These are phyloP conservation scores for Parnassius orleans DNA, from an alignment of 2,888 invertebrate genomes.

Conservation along the genomic window DNA sequence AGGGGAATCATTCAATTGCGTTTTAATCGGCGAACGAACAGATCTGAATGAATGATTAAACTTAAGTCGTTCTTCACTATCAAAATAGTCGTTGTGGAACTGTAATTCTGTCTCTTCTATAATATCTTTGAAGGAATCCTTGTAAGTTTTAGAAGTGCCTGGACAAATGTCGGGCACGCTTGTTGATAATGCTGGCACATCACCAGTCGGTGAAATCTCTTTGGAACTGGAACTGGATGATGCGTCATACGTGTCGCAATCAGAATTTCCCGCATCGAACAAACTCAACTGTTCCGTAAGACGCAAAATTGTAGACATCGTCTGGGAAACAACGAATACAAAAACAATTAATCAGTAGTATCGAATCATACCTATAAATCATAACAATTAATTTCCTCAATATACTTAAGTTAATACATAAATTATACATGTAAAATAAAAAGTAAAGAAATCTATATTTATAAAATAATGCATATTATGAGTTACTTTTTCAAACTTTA, in stretches of 20 bases:
- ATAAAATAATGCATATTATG: too few relatives aligned
- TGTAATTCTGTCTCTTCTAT: conserved; percentile 49
- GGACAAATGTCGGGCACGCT: conserved; percentile 58
- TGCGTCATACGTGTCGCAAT: conserved; percentile 84
- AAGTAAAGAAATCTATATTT: too few relatives aligned
- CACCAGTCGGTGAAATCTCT: conserved; percentile 83
- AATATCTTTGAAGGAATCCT: conserved; percentile 41
- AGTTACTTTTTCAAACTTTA: too few relatives aligned
- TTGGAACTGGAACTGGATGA: conserved; percentile 79
- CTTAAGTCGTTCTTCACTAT: conserved; percentile 51
- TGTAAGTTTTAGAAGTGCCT: conserved; percentile 36
- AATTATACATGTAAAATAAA: too few relatives aligned
- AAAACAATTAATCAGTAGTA: neutral
- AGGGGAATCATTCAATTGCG: conserved; percentile 49
- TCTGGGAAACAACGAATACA: conserved; percentile 50
- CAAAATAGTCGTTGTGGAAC: conserved; percentile 68
- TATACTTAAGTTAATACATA: too few relatives aligned
- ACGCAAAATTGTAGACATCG: conserved; percentile 87
- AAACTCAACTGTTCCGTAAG: conserved; percentile 88
- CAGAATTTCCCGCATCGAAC: conserved; percentile 86
- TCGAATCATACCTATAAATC: too few relatives aligned
- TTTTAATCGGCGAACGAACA: conserved; percentile 47
- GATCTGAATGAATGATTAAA: conserved; percentile 61
- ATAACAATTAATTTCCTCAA: too few relatives aligned
- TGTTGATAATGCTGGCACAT: conserved; percentile 55